A percentile compares a stretch with the other conserved stretches of the same genome.
phyloP scores from a whole-genome alignment of 2,888 invertebrate species.

The Lasioglossum villosulum region DNA sequence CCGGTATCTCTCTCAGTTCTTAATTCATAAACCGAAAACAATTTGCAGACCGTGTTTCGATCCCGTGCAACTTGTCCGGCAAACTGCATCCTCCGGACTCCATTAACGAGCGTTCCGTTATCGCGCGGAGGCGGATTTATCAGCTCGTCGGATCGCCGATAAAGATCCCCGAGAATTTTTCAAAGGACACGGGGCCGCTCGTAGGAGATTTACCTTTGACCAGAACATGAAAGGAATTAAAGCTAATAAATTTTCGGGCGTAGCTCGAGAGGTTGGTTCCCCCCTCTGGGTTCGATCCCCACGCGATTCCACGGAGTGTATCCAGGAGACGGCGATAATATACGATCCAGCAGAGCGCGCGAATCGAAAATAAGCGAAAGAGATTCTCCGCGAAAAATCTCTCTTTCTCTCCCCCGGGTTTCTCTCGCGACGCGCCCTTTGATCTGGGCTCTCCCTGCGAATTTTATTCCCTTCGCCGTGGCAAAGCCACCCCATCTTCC shows the following conservation, averaged over 20 bases:
- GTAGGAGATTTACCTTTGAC: conserved; percentile 63
- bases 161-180: conserved; percentile 2
- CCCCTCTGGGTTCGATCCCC: conserved; percentile 50
- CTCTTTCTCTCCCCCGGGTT: not conserved
- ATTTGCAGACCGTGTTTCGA: not conserved
- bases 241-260: conserved; percentile 70
- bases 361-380: conserved; percentile 69
- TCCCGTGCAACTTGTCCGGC: not conserved
- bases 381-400: conserved; percentile 60
- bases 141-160: not conserved
- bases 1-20: not conserved
- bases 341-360: conserved; percentile 64
- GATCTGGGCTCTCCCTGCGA: conserved; percentile 67
- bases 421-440: conserved; percentile 63
- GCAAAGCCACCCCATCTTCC: conserved; percentile 49
- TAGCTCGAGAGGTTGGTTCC: conserved; percentile 39
- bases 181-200: conserved; percentile 23
- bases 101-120: not conserved
- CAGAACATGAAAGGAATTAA: conserved; percentile 71
- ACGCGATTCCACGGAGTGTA: conserved; percentile 41
- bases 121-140: not conserved
- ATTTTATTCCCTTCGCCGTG: conserved; percentile 60
- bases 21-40: conserved; percentile 8
- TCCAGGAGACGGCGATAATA: conserved; percentile 68
- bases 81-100: not conserved